Evolutionary conservation across 1,140 invertebrate genomes (phyloP).

Genomic region (Elymnias hypermnestra): DNA sequence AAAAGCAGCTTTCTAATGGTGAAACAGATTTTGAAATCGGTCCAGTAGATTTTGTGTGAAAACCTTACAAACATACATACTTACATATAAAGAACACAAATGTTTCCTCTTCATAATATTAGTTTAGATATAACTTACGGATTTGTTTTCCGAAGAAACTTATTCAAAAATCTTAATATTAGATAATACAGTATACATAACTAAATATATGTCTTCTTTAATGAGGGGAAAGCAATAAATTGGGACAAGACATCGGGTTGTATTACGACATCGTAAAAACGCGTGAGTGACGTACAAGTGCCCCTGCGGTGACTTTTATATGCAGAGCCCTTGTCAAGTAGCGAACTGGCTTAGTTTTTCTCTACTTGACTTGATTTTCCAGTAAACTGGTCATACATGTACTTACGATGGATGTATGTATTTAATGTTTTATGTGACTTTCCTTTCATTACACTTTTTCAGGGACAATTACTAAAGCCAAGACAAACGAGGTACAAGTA

Average conservation of each 20-base stretch:
- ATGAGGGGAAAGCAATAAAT: slow-evolving; percentile 9
- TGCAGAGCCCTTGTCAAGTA: slow-evolving; percentile 10
- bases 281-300: slow-evolving; percentile 5
- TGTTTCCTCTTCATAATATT: too few relatives aligned
- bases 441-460: too few relatives aligned
- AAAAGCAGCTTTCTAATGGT: too few relatives aligned
- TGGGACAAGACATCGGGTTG: slow-evolving; percentile 10
- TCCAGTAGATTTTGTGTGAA: too few relatives aligned
- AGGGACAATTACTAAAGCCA: too few relatives aligned
- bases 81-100: too few relatives aligned
- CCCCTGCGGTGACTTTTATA: slow-evolving; percentile 7
- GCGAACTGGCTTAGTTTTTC: background rate
- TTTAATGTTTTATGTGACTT: too few relatives aligned
- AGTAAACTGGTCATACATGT: background rate
- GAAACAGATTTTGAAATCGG: too few relatives aligned
- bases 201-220: slow-evolving; percentile 2
- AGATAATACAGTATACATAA: background rate
- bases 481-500: too few relatives aligned
- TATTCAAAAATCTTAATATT: background rate
- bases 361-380: slow-evolving; percentile 1
- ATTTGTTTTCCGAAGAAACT: background rate
- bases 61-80: too few relatives aligned
- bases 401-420: too few relatives aligned
- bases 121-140: background rate
- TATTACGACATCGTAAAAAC: slow-evolving; percentile 17